Percentiles rank a stretch among this genome's conserved stretches.
Conservation (phyloP, 2,888 invertebrate genomes). For the Lymantria dispar region DNA sequence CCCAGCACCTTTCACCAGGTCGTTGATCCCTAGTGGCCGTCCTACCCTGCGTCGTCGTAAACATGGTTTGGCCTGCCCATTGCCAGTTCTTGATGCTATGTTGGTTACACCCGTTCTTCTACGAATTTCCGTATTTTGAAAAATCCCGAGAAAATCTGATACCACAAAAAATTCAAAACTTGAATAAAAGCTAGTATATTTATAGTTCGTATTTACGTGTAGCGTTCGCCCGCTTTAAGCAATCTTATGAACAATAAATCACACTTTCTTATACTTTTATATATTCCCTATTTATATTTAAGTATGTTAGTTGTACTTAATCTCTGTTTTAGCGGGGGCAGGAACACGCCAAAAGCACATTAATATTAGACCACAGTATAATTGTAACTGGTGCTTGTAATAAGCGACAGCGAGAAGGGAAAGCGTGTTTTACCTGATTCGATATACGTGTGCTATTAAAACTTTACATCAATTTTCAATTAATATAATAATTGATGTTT, state of each 20-base stretch:
- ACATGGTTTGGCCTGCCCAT: no score
- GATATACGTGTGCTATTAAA: no score
- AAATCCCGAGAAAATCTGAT: no score
- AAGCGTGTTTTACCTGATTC: not conserved
- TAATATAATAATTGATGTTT: no score
- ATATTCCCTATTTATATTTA: conserved; percentile 25
- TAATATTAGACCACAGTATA: conserved; percentile 67
- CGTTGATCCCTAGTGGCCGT: no score
- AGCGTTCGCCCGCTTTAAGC: conserved; percentile 28
- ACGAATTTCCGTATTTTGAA: no score
- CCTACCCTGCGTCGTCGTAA: no score
- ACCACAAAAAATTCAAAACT: no score
- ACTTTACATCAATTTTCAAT: no score
- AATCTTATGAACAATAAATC: conserved; percentile 46
- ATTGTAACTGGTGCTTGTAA: conserved; percentile 17
- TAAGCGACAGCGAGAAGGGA: conserved; percentile 18
- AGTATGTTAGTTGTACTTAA: conserved; percentile 62
- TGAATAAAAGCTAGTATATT: not conserved
- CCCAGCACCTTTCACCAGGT: no score
- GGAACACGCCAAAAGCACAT: conserved; percentile 72
- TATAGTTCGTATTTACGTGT: conserved; percentile 19
- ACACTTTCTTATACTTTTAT: conserved; percentile 47
- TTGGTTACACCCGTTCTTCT: no score
- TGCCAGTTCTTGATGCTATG: no score
- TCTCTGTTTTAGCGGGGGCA: conserved; percentile 59